Evolutionary conservation across 2,113 vertebrate genomes (phyloP), one percentile per base, ranked within the genome.

Genomic region (Muscicapa adusta): DNA sequence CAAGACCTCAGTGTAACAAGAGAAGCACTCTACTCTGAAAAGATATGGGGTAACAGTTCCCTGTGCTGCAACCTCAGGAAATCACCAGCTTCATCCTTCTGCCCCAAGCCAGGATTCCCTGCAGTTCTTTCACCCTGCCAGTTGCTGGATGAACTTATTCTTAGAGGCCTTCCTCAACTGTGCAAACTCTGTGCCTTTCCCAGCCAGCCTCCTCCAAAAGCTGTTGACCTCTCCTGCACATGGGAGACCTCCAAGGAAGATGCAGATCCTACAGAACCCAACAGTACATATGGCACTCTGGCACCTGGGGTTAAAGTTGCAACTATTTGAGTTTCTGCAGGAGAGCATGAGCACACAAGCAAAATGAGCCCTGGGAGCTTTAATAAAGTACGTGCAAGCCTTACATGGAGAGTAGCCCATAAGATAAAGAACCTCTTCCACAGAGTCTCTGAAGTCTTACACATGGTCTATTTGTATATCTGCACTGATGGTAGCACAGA

Each of bases 251-350:
- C 91, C 83, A 88, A 92, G 48, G 61, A 78, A 77, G 65, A 92
- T 38, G 15, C 25, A 89, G 43, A 63, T 56, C 14, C 65, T 48
- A 23, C 1, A 54, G 67, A 80, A 80, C 24, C 3, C 56, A 58
- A 43, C 0, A 0, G 15, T 36, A 66, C 0, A 0, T 33, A 51
- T 3, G 3, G 29, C 33, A 31, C 34, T 65, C 36, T 42, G 26
- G 33, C 43, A 88, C 14, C 38, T n/a, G 33, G 18, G 33, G 33
- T 83, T 93, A 76, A 94, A 42, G 58, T 29, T 73, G 22, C 25
- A 70, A 12, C 38, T 50, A 5, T 57, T 53, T 66, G 58, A 54
- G 45, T 82, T 94, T 82, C 78, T 94, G 66, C 57, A 65, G 36
- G 47, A 88, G 29, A 83, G 67, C 82, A 60, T 60, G 72, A 93